Conservation (phyloP, 2,888 invertebrate species). For the Rhaphigaster nebulosa region DNA sequence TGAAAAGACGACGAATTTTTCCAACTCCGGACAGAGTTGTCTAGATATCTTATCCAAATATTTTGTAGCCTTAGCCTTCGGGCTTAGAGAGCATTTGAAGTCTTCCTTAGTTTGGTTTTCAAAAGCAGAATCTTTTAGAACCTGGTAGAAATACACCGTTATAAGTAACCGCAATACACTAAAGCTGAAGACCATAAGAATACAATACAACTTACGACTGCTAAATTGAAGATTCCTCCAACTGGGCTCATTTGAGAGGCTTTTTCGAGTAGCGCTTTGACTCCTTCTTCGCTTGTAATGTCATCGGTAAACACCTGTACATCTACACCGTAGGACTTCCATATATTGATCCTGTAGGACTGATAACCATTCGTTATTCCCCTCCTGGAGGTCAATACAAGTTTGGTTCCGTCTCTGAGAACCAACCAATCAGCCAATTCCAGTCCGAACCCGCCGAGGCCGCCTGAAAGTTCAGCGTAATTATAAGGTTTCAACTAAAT, state of each 20-base stretch:
- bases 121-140: slow-evolving; percentile 81
- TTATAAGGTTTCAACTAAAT: neutral
- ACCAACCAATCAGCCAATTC: slow-evolving; percentile 75
- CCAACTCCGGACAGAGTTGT: slow-evolving; percentile 72
- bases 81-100: slow-evolving; percentile 78
- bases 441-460: slow-evolving; percentile 76
- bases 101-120: slow-evolving; percentile 81
- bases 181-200: neutral
- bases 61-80: slow-evolving; percentile 86
- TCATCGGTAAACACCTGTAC: slow-evolving; percentile 80
- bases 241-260: slow-evolving; percentile 78
- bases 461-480: slow-evolving; percentile 67
- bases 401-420: slow-evolving; percentile 72
- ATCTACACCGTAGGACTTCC: slow-evolving; percentile 79
- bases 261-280: slow-evolving; percentile 77
- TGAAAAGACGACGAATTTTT: slow-evolving; percentile 90
- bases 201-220: slow-evolving; percentile 73
- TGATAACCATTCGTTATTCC: slow-evolving; percentile 75
- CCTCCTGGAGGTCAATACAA: slow-evolving; percentile 74
- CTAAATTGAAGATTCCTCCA: slow-evolving; percentile 90
- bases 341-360: slow-evolving; percentile 72
- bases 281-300: slow-evolving; percentile 79
- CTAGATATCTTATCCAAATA: slow-evolving; percentile 80
- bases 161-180: slow-evolving; percentile 59
- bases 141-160: slow-evolving; percentile 66